Evolutionary conservation across 2,888 invertebrate genomes (phyloP).

Genomic region (Drosophila rellima): DNA sequence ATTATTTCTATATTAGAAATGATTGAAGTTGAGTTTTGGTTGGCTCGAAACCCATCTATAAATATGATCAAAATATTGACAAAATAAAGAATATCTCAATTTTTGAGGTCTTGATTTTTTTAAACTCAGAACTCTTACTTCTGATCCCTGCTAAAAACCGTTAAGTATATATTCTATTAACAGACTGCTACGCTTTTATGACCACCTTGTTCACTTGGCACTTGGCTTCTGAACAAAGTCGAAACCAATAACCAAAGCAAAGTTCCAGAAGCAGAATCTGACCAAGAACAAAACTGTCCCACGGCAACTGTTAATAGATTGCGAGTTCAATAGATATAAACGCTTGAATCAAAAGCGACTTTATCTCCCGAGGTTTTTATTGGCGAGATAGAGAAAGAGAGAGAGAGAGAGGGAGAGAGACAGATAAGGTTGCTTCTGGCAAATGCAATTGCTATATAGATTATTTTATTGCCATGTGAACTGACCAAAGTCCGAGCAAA

Average conservation of each 20-base stretch:
- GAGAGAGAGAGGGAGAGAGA: neutral
- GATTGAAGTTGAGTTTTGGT: too few relatives aligned
- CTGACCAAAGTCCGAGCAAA: constrained; percentile 54
- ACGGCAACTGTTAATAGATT: constrained; percentile 22
- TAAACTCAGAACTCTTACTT: neutral
- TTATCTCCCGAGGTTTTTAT: constrained; percentile 17
- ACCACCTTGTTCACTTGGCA: constrained; percentile 23
- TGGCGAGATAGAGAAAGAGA: neutral
- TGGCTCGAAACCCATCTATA: too few relatives aligned
- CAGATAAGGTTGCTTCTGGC: constrained; percentile 32
- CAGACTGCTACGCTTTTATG: constrained; percentile 5
- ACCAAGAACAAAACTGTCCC: constrained; percentile 16
- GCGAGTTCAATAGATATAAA: constrained; percentile 10
- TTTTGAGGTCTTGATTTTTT: neutral
- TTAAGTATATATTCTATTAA: neutral
- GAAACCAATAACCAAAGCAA: constrained; percentile 22
- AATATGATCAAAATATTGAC: too few relatives aligned
- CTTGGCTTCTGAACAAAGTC: constrained; percentile 18
- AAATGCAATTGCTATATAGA: constrained; percentile 33
- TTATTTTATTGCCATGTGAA: constrained; percentile 28
- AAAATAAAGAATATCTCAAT: too few relatives aligned
- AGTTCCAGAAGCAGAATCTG: constrained; percentile 6
- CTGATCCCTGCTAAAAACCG: neutral
- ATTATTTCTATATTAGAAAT: too few relatives aligned
- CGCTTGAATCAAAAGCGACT: constrained; percentile 1